These are phyloP conservation scores for Laticauda colubrina DNA, from an alignment of 2,113 vertebrate species.

Conservation along the genomic window DNA sequence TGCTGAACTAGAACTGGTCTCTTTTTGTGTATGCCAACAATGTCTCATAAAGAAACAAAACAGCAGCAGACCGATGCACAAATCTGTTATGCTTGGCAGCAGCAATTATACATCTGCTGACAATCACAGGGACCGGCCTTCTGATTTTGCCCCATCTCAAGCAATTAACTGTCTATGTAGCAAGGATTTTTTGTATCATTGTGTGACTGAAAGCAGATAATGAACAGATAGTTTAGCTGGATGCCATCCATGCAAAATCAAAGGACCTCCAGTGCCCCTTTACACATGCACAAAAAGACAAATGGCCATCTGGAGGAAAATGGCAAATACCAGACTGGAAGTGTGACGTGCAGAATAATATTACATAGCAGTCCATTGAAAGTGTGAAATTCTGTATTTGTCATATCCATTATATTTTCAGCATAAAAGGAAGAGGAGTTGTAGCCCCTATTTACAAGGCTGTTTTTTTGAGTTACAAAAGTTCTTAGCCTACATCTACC, in stretches of 20 bases:
- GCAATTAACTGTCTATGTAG: conserved; percentile 14
- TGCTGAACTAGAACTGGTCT: background rate
- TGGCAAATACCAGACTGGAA: background rate
- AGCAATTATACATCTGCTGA: conserved; percentile 16
- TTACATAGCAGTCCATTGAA: fast-evolving
- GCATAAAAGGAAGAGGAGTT: background rate
- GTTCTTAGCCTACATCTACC: background rate
- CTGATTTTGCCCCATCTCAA: conserved; percentile 10
- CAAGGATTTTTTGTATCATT: conserved; percentile 2
- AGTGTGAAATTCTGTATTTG: fast-evolving
- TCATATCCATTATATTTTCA: background rate
- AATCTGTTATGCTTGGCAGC: background rate
- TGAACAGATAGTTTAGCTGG: background rate
- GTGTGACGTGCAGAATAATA: background rate
- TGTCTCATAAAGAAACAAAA: background rate
- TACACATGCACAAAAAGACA: fast-evolving
- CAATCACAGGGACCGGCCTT: conserved; percentile 1
- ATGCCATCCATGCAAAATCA: fast-evolving
- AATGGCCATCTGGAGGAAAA: background rate
- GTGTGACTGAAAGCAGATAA: background rate
- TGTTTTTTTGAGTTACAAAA: background rate
- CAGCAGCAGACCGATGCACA: background rate
- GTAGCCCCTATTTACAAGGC: background rate
- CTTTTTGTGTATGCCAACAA: background rate
- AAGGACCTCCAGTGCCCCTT: background rate